These are phyloP conservation scores for Acronicta psi DNA, from an alignment of 2,888 invertebrate species.

Conservation along the genomic window DNA sequence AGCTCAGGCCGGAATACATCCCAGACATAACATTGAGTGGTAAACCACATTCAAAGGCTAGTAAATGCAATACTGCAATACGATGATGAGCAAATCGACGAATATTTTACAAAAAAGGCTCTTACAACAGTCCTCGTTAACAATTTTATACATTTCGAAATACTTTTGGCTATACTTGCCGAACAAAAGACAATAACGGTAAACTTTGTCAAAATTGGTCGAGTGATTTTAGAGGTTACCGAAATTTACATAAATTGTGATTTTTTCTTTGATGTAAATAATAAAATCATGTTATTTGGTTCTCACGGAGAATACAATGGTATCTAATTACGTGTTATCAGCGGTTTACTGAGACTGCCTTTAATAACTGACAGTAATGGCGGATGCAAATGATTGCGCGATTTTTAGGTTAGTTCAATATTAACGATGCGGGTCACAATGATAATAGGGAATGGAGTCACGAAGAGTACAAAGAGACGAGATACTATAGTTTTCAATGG, in stretches of 20 bases:
- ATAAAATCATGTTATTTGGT: slow-evolving; percentile 13
- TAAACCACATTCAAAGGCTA: neutral
- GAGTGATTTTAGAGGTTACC: slow-evolving; percentile 45
- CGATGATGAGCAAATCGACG: slow-evolving; percentile 3
- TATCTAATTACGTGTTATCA: slow-evolving; percentile 24
- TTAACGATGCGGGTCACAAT: slow-evolving; percentile 40
- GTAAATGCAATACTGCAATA: neutral
- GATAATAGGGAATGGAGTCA: slow-evolving; percentile 37
- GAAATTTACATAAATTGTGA: slow-evolving; percentile 23
- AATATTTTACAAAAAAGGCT: neutral
- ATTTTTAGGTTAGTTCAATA: slow-evolving; percentile 51
- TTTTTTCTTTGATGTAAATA: slow-evolving; percentile 15
- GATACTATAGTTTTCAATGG: slow-evolving; percentile 1
- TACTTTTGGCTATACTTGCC: slow-evolving; percentile 18
- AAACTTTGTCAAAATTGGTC: slow-evolving; percentile 38
- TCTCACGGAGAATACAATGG: slow-evolving; percentile 42
- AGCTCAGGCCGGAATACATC: neutral
- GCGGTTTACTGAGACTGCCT: slow-evolving; percentile 13
- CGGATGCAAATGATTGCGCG: slow-evolving; percentile 50
- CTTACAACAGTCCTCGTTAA: slow-evolving; percentile 15
- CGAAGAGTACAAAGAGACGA: slow-evolving; percentile 7
- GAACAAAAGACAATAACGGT: slow-evolving; percentile 39
- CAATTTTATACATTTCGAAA: slow-evolving; percentile 28
- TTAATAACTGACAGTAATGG: slow-evolving; percentile 31
- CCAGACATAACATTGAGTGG: slow-evolving; percentile 1